These are phyloP conservation scores for Oncorhynchus tshawytscha DNA, from an alignment of 2,113 vertebrate species.

Conservation along the genomic window DNA sequence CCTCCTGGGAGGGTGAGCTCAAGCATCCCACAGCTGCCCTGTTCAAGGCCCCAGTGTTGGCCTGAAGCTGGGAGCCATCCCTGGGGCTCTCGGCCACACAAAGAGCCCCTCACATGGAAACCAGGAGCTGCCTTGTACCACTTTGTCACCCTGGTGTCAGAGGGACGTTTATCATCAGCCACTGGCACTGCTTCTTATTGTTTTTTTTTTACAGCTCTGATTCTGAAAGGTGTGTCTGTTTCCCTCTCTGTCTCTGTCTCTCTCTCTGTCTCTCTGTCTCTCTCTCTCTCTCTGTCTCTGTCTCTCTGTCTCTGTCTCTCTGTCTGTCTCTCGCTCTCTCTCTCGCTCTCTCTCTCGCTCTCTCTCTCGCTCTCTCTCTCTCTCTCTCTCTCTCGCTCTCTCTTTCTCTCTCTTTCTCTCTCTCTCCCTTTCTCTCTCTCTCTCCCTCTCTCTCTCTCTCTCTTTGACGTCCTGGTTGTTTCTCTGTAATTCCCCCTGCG, in stretches of 20 bases:
- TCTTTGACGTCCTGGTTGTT: no score
- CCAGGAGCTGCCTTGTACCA: constrained; percentile 20
- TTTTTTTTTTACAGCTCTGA: no score
- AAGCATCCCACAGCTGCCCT: constrained; percentile 25
- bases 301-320: no score
- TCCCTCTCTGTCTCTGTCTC: no score
- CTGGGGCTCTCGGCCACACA: constrained; percentile 47
- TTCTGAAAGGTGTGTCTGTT: constrained; percentile 58
- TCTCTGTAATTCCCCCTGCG: no score
- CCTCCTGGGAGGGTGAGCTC: constrained; percentile 45
- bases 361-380: no score
- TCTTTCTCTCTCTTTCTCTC: neutral
- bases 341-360: no score
- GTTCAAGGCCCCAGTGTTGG: constrained; percentile 26
- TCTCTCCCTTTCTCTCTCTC: no score
- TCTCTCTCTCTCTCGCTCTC: no score
- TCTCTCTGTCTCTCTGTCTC: neutral
- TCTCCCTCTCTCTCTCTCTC: no score
- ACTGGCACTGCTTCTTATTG: constrained; percentile 28
- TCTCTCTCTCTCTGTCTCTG: no score
- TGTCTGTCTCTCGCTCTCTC: no score
- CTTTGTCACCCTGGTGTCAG: constrained; percentile 33
- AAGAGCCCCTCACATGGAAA: constrained; percentile 46
- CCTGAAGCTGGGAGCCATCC: constrained; percentile 11
- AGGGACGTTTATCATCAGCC: constrained; percentile 28